phyloP scores from a whole-genome alignment of 2,797 vertebrate species.

The Zenarchopterus dispar region DNA sequence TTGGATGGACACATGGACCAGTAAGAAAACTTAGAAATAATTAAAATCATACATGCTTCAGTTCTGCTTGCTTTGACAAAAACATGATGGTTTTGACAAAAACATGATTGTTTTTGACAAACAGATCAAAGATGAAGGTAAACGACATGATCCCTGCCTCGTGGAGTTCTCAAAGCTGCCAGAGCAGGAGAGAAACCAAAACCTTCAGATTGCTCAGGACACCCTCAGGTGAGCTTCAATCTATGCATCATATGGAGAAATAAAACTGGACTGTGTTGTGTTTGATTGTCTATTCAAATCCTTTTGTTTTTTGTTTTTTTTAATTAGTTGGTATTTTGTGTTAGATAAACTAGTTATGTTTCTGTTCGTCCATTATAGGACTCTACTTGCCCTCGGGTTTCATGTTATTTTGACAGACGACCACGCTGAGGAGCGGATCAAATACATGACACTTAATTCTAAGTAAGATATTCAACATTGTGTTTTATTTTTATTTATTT shows the following conservation, averaged over 20 bases:
- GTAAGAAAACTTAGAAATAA: slow-evolving; percentile 80
- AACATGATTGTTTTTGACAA: slow-evolving; percentile 23
- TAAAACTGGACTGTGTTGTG: neutral
- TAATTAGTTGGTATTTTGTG: neutral
- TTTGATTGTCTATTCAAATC: neutral
- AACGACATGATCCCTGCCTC: slow-evolving; percentile 89
- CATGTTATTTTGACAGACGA: slow-evolving; percentile 89
- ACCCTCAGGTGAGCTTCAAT: slow-evolving; percentile 86
- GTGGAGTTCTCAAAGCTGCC: slow-evolving; percentile 92
- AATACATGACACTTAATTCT: slow-evolving; percentile 85
- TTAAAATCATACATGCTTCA: too few species aligned
- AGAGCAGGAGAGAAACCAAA: slow-evolving; percentile 91
- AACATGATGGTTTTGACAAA: neutral
- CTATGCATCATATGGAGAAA: neutral
- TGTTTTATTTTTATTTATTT: neutral
- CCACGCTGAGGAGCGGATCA: slow-evolving; percentile 86
- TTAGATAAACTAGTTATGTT: neutral
- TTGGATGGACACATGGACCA: slow-evolving; percentile 91
- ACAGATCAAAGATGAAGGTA: slow-evolving; percentile 91
- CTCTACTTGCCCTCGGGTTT: slow-evolving; percentile 89
- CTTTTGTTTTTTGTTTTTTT: neutral
- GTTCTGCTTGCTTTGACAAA: too few species aligned
- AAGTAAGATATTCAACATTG: slow-evolving; percentile 81
- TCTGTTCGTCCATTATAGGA: slow-evolving; percentile 77
- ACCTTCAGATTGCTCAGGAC: slow-evolving; percentile 90